A percentile compares a stretch with the other conserved stretches of the same genome.
These are phyloP conservation scores for Neoitamus cyanurus DNA, from an alignment of 2,888 invertebrate species.

Conservation along the genomic window DNA sequence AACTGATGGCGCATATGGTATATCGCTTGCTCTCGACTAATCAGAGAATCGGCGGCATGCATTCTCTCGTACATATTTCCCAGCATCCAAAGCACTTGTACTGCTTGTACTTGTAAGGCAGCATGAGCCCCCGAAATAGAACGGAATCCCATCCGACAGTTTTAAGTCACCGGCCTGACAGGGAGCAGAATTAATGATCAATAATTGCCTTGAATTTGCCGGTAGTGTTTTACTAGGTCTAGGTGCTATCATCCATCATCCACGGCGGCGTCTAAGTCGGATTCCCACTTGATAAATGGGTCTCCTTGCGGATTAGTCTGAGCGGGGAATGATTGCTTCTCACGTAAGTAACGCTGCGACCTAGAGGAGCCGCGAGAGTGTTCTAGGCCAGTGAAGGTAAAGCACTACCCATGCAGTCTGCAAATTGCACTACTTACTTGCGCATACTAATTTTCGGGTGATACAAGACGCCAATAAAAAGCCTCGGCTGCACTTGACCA, in stretches of 20 bases:
- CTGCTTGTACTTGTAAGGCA: neutral
- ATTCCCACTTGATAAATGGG: conserved; percentile 48
- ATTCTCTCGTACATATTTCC: neutral
- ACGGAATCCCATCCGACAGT: conserved; percentile 47
- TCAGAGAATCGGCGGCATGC: neutral
- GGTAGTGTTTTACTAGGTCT: conserved; percentile 48
- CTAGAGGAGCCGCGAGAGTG: neutral
- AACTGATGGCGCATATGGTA: neutral
- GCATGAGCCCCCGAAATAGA: neutral
- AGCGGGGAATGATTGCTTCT: conserved; percentile 9
- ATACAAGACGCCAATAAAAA: neutral
- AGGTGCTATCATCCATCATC: conserved; percentile 51
- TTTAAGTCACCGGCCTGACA: conserved; percentile 45
- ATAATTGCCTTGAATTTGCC: conserved; percentile 50
- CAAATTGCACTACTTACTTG: conserved; percentile 11
- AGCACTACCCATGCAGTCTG: neutral
- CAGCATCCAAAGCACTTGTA: neutral
- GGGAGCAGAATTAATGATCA: conserved; percentile 50
- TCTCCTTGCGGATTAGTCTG: conserved; percentile 38
- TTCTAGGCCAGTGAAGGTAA: neutral
- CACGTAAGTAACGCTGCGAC: neutral
- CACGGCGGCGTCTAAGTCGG: neutral
- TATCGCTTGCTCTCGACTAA: neutral
- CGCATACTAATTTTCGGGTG: conserved; percentile 13
- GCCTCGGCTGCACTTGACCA: neutral